phyloP scores from a whole-genome alignment of 2,888 invertebrate genomes.

The Dioctria linearis region DNA sequence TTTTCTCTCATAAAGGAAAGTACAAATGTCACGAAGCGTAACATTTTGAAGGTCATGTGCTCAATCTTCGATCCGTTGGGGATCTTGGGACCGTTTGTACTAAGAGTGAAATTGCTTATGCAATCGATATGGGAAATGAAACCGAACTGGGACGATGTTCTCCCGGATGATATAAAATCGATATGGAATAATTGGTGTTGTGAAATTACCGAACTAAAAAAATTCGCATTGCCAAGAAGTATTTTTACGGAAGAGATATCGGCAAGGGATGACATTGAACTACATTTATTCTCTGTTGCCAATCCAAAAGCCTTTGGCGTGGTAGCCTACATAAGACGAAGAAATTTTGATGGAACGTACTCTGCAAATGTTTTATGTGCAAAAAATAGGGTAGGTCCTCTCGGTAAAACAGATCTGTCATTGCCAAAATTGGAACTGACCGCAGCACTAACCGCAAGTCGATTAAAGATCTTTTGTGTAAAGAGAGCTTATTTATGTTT shows the following conservation, averaged over 20 bases:
- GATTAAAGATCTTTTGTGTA: background rate
- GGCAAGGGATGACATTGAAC: background rate
- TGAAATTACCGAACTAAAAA: too few species aligned
- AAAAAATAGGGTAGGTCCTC: background rate
- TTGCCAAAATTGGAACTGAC: too few species aligned
- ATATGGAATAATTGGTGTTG: conserved; percentile 26
- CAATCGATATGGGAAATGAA: background rate
- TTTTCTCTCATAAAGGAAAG: too few species aligned
- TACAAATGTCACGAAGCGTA: too few species aligned
- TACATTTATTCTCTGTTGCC: conserved; percentile 52
- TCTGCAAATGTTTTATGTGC: background rate
- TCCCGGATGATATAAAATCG: conserved; percentile 1
- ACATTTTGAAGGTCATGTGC: too few species aligned
- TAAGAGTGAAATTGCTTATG: background rate
- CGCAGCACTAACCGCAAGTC: too few species aligned
- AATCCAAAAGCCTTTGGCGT: conserved; percentile 51
- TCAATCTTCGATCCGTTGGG: too few species aligned
- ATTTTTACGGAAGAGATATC: background rate
- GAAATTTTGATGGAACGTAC: background rate
- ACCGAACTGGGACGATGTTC: background rate
- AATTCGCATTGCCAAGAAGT: background rate
- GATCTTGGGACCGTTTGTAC: too few species aligned
- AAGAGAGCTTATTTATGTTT: background rate
- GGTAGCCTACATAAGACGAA: background rate
- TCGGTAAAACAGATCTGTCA: too few species aligned